Evolutionary conservation across 2,888 invertebrate genomes (phyloP), one percentile per base, ranked within the genome.

Genomic region (Taphrorychus bicolor): DNA sequence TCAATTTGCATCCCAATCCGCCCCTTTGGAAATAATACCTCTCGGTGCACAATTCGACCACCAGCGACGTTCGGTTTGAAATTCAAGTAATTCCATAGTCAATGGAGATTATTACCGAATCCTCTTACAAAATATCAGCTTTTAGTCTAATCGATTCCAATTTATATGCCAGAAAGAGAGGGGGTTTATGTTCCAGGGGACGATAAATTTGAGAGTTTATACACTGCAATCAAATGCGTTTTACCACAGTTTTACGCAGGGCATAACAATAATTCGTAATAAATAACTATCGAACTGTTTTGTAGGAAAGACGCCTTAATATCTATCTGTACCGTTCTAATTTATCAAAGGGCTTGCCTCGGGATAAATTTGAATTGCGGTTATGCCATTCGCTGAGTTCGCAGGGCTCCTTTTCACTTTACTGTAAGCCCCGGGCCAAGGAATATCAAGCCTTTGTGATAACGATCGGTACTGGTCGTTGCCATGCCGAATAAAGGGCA

Each of bases 291-390:
- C 9, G 32, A 11, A 11, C 32, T 32, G 9, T 11, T 32, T 32
- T 32, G 11, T 11, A 32, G 32, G 11, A 7, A 32, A 32, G 32
- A 3, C 32, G n/a, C n/a, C n/a, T n/a, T 32, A 11, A 32, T 32
- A 32, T 32, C 32, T 32, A n/a, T n/a, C n/a, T n/a, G n/a, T 56
- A 40, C 19, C 14, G 57, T 45, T 45, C 17, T 69, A 60, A 73
- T 73, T 73, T 72, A 73, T 73, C 72, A 73, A 70, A 73, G 73
- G 64, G 66, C 68, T 69, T 58, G 61, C 70, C 70, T 64, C 58
- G 45, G 65, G 70, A 67, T 60, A 40, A 70, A 66, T 65, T 70
- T 64, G 73, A 73, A 72, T 74, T 74, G 73, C 66, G 67, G 73
- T 69, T 69, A 71, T 71, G 72, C 71, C 70, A 70, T 68, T 70